Evolutionary conservation across 2,888 invertebrate species (phyloP), one percentile per base, ranked within the genome.

Genomic region (Sinelater perroti): DNA sequence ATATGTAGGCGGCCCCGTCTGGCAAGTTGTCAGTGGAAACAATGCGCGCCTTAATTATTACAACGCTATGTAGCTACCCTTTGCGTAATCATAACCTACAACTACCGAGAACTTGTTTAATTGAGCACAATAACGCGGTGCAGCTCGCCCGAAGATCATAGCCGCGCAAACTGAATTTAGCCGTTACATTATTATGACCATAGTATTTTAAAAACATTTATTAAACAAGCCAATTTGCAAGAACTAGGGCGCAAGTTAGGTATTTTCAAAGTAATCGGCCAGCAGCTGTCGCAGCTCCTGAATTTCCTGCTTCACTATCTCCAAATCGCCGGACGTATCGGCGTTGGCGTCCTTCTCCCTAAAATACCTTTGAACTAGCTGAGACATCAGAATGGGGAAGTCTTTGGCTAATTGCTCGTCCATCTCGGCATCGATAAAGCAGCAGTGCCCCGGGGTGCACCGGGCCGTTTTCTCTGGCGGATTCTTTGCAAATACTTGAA

Each of bases 331-430:
- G 0, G 78, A 68, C 17, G 72, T 73, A 60, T 75, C 75, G 3
- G 68, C 75, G 1, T 55, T 51, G 16, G 72, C 69, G 38, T 79
- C 79, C 56, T 81, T 82, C 26, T 81, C 79, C 31, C 83, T 78
- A 66, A 86, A 86, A 72, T 86, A 87, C 54, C 87, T 76, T 67
- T 86, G 86, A 11, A 85, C 82, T 16, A 87, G 73, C 51, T 82
- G 80, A 1, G 84, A 80, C 81, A 86, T 85, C 16, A 87, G 69
- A 7, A 82, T 78, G 1, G 83, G 80, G 66, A 82, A 86, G 58
- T 83, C 81, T 30, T 75, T 72, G 42, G 73, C 73, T 8, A 76
- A 62, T 13, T 73, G 75, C 2, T 75, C 71, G 38, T 80, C 80
- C 5, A 77, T 60, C 31, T 81, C 78, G 16, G 77, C 77, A 70